Percentiles rank a stretch among this genome's conserved stretches.
Evolutionary conservation across 2,888 invertebrate genomes (phyloP).

Genomic region (Lithodes maja): DNA sequence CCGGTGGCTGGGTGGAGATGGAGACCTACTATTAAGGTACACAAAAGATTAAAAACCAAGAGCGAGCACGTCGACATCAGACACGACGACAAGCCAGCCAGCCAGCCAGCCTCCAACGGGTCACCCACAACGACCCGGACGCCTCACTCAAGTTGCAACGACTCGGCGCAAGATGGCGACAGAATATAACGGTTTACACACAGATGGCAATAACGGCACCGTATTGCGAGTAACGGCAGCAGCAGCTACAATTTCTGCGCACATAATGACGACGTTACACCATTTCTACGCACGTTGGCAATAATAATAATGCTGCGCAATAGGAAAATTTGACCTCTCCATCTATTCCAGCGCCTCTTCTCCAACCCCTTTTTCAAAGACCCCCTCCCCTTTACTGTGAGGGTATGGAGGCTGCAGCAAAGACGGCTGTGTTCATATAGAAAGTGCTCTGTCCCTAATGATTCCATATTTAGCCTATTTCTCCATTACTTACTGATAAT

Average conservation of each 20-base stretch:
- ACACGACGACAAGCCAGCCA: slow-evolving; percentile 28
- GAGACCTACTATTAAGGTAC: slow-evolving; percentile 85
- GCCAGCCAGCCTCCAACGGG: slow-evolving; percentile 13
- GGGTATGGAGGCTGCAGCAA: neutral
- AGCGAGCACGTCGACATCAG: slow-evolving; percentile 39
- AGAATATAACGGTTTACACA: too few relatives aligned
- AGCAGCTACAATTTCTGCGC: neutral
- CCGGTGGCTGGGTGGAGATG: slow-evolving; percentile 98
- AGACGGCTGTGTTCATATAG: slow-evolving; percentile 22
- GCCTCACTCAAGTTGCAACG: too few relatives aligned
- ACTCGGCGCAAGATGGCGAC: too few relatives aligned
- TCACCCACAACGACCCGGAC: neutral
- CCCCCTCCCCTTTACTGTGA: neutral
- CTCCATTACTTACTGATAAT: slow-evolving; percentile 60
- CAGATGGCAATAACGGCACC: too few relatives aligned
- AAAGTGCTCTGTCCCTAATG: slow-evolving; percentile 46
- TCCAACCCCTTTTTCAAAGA: neutral
- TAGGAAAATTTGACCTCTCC: too few relatives aligned
- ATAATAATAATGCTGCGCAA: too few relatives aligned
- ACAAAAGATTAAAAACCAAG: neutral
- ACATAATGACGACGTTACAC: neutral
- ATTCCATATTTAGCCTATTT: slow-evolving; percentile 59
- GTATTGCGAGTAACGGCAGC: neutral
- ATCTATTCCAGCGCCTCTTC: too few relatives aligned
- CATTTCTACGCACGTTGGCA: neutral